Base-by-base conservation (phyloP, 2,113 vertebrate genomes). In the Sprattus sprattus region DNA sequence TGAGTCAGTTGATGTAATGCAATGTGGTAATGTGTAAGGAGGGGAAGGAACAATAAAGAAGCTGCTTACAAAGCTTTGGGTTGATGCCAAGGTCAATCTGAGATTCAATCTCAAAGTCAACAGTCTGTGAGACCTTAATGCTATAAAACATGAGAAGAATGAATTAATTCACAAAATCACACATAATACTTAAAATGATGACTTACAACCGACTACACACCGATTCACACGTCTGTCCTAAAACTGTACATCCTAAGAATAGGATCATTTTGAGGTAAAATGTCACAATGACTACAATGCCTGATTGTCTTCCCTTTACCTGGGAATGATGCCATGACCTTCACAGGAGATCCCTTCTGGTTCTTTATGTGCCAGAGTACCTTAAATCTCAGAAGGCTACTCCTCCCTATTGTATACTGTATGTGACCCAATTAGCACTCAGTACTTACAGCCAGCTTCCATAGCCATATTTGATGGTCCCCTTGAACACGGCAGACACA, bases 41-140 rank as follows among this genome's bases (percentile, higher is more conserved):
- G 32, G n/a, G 1, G 57, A 25, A 16, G 28, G 6, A 16, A 39
- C 25, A 16, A 78, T 16, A 28, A 45, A 22, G 45, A 44, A 20
- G 2, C 0, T 90, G 95, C 96, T 94, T 89, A 97, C 96, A 93
- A 11, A 97, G 94, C 88, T 94, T 93, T 0, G 95, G 92, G 86
- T 94, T 94, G 82, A 97, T 92, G 86, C 94, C 92, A 10, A 98
- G 95, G 89, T 98, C 96, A 60, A 95, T 95, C 50, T 96, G 92
- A 4, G 96, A 94, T n/a, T 95, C 89, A 0, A 96, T 93, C 93
- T 97, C 96, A 91, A 97, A 97, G 90, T 96, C 94, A 44, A 97
- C 18, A 0, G 93, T 93, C 7, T 96, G 94, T 67, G 84, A 87
- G 46, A 96, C 7, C 10, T 87, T 86, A 46, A 97, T n/a, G 0